Conservation (phyloP, 1,140 invertebrate species). For the Pseudomyrmex pallidus region DNA sequence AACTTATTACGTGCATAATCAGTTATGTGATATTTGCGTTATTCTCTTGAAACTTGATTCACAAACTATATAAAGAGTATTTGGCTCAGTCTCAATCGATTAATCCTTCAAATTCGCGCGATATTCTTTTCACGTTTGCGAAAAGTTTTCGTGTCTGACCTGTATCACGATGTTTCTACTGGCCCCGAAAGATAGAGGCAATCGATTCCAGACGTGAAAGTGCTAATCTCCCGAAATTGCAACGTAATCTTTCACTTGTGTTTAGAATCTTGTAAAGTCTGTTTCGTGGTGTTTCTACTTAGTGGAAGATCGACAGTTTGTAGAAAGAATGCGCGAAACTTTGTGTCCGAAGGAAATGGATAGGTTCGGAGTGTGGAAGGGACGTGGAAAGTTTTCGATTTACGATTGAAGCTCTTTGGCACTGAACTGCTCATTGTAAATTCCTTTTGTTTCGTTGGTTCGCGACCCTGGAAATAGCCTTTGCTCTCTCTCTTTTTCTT, state of each 20-base stretch:
- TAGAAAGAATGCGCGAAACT: conserved; percentile 9
- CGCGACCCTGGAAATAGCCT: conserved; percentile 37
- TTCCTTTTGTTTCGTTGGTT: conserved; percentile 55
- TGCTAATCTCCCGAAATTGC: conserved; percentile 25
- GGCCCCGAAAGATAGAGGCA: neutral
- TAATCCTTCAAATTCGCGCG: neutral
- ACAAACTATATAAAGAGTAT: neutral
- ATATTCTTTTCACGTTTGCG: neutral
- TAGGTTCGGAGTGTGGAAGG: conserved; percentile 2
- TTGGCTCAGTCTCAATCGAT: neutral
- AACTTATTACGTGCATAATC: neutral
- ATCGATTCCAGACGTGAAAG: neutral
- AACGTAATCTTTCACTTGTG: conserved; percentile 20
- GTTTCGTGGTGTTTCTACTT: conserved; percentile 29
- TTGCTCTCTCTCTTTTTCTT: neutral
- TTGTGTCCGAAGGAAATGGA: neutral
- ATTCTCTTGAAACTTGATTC: neutral
- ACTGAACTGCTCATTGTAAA: conserved; percentile 47
- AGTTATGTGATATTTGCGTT: neutral
- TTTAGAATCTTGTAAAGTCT: conserved; percentile 22
- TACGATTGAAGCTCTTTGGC: conserved; percentile 53
- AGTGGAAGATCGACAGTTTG: conserved; percentile 23
- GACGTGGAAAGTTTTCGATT: conserved; percentile 52
- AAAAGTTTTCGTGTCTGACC: neutral
- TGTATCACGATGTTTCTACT: neutral